Base-by-base conservation (phyloP, 2,888 invertebrate species). In the Junonia oenone region DNA sequence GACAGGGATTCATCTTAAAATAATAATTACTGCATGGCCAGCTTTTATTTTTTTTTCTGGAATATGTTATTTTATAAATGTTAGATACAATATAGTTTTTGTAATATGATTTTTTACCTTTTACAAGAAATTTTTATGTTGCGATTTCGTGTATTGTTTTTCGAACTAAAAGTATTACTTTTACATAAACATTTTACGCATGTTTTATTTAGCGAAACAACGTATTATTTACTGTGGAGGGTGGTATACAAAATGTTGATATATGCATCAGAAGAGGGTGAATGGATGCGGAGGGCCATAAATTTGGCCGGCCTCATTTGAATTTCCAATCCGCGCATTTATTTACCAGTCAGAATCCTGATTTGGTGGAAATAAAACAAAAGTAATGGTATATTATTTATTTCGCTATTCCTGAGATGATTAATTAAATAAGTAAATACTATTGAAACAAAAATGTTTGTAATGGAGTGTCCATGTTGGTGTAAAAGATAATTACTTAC, bases 1-100 rank as follows among this genome's bases (percentile, higher is more conserved):
- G 89, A 88, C 89, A 83, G 74, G 83, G 85, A 83, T 86, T 83
- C 83, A 81, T 78, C 75, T 78, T 79, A 84, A 85, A 88, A 88
- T 87, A 88, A 87, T 83, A 83, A 85, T 85, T 81, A 77, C 65
- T 68, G 68, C 40, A 62, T 68, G 68, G 65, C 68, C 66, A 68
- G 64, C 63, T 65, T 68, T 68, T 66, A 62, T 63, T 66, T 72
- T 69, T 66, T 69, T 66, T 60, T 57, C 11, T 53, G n/a, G 17
- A 17, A 17, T 49, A 45, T 55, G 13, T 49, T 52, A 37, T 45
- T 52, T 29, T 45, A 35, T n/a, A 47, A 26, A 47, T 22, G 33
- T 47, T 46, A 40, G 9, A 26, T 43, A 40, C 11, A 11, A 19
- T 5, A 19, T 19, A n/a, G 17, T 40, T 40, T 40, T 15, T 40